Conservation (phyloP, 2,113 vertebrate species). For the Rhineura floridana region DNA sequence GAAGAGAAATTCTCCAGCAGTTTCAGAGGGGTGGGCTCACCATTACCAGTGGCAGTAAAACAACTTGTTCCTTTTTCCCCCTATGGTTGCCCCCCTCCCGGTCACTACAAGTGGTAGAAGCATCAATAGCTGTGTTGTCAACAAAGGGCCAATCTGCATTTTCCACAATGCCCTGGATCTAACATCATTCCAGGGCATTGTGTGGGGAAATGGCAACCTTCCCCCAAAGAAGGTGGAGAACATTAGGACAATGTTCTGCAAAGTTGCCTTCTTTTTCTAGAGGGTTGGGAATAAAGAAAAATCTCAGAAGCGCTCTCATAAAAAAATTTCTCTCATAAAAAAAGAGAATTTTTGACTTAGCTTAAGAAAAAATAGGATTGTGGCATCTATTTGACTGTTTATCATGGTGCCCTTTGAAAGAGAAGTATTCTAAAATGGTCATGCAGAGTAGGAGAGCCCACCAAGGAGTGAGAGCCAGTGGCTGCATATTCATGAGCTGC, state of each 20-base stretch:
- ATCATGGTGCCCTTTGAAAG: neutral
- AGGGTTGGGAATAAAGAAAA: too few relatives aligned
- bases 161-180: neutral
- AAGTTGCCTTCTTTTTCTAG: neutral
- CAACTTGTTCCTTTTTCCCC: too few relatives aligned
- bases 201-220: neutral
- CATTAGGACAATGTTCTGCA: neutral
- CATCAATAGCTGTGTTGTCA: too few relatives aligned
- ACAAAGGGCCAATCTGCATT: neutral
- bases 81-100: too few relatives aligned
- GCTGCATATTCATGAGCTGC: slow-evolving; percentile 31
- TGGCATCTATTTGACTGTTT: neutral
- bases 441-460: neutral
- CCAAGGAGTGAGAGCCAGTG: neutral
- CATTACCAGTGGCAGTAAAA: too few relatives aligned
- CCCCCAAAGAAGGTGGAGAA: neutral
- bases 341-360: neutral
- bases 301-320: too few relatives aligned
- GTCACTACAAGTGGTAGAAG: too few relatives aligned
- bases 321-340: neutral
- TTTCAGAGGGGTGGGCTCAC: too few relatives aligned
- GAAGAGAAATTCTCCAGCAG: too few relatives aligned
- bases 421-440: neutral
- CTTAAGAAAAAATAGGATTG: neutral
- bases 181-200: neutral